Evolutionary conservation across 2,113 vertebrate species (phyloP).

Genomic region (Myiozetetes cayanensis): DNA sequence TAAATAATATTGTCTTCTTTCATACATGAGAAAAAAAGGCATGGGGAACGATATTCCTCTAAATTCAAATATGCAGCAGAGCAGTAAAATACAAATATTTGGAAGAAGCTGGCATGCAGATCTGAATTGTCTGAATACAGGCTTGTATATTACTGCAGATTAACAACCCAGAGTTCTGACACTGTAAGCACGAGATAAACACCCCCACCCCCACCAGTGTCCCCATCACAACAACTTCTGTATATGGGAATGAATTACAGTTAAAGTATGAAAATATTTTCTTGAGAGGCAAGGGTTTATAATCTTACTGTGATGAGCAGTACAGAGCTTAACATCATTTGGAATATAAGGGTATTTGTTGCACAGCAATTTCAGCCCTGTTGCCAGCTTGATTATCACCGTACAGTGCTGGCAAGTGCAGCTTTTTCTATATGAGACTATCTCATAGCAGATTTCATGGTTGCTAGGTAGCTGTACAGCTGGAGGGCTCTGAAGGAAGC

Average conservation of each 20-base stretch:
- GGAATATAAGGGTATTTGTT: background rate
- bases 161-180: background rate
- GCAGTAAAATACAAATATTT: background rate
- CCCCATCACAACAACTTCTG: background rate
- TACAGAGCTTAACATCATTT: background rate
- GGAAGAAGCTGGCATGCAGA: background rate
- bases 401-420: conserved; percentile 29
- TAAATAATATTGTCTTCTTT: background rate
- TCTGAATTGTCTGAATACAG: background rate
- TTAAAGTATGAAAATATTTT: background rate
- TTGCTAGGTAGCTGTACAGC: conserved; percentile 84
- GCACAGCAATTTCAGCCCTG: conserved; percentile 15
- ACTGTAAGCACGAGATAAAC: background rate
- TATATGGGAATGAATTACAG: background rate
- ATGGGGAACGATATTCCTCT: background rate
- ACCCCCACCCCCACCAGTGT: background rate
- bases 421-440: conserved; percentile 66
- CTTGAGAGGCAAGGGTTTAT: background rate
- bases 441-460: conserved; percentile 74
- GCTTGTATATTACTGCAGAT: background rate
- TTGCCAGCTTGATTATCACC: conserved; percentile 69
- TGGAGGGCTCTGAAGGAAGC: conserved; percentile 60
- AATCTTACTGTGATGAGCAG: background rate
- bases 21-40: background rate
- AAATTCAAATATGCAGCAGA: background rate